Evolutionary conservation across 2,113 vertebrate genomes (phyloP), one percentile per base, ranked within the genome.

Genomic region (Pangasianodon hypophthalmus): DNA sequence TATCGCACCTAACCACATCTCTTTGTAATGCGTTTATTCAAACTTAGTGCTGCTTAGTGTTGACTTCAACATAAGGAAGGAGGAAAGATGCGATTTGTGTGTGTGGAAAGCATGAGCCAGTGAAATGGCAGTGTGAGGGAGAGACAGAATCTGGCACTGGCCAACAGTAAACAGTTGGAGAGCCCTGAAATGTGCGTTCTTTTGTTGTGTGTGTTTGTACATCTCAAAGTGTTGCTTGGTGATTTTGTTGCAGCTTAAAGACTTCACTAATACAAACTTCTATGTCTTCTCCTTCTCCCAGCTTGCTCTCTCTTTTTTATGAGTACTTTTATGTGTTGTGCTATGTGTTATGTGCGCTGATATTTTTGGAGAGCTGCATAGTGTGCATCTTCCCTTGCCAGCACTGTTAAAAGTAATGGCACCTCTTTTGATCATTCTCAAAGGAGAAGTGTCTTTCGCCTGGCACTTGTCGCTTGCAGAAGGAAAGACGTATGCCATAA

Each of bases 151-250:
- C 89, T 90, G 89, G 89, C 85, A 48, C 1, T 67, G 46, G 46
- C 41, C 13, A 44, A 67, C 48, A 64, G 90, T 85, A 75, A 88
- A 73, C 81, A 90, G 86, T 84, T 83, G 85, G 80, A 84, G 50
- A 87, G 44, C 41, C 62, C 56, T 46, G 44, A 44, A 87, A 86
- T 86, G 75, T 85, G 82, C n/a, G 32, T 85, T 85, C 88, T 50
- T 62, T 75, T 89, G 82, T 85, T 62, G n/a, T 9, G 50, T 73
- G 80, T 50, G 90, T 69, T 69, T 24, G 50, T 71, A 75, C 58
- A 6, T 52, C n/a, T 88, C 56, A 21, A 82, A 54, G 50, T 88
- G 81, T 88, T 90, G 86, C 83, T 79, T 85, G 88, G 87, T 71
- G 44, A 41, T 37, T 44, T 81, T 64, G 41, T 69, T 64, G 37